Evolutionary conservation across 1,140 invertebrate genomes (phyloP).

Genomic region (Globodera rostochiensis): DNA sequence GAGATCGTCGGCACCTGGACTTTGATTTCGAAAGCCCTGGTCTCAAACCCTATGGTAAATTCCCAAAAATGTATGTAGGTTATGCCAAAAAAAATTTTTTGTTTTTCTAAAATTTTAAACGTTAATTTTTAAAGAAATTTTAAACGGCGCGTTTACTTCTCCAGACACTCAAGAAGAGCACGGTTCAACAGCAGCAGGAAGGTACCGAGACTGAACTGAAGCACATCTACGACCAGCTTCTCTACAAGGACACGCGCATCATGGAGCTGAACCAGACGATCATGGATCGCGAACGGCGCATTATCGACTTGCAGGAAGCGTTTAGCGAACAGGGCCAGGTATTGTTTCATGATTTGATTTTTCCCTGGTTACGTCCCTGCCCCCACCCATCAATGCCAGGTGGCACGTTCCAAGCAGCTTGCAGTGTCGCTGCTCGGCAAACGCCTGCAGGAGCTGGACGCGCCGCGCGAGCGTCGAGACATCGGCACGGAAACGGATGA

Average conservation of each 20-base stretch:
- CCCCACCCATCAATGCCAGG: too few species aligned
- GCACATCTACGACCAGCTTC: slow-evolving; percentile 36
- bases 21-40: too few species aligned
- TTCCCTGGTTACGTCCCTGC: too few species aligned
- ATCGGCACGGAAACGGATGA: slow-evolving; percentile 26
- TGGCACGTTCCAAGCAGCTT: slow-evolving; percentile 74
- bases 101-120: neutral
- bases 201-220: slow-evolving; percentile 14
- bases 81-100: neutral
- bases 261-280: slow-evolving; percentile 69
- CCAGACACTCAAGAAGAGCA: slow-evolving; percentile 7
- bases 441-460: slow-evolving; percentile 48
- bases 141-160: neutral
- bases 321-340: slow-evolving; percentile 79
- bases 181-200: neutral
- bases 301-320: slow-evolving; percentile 74
- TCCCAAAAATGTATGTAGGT: too few species aligned
- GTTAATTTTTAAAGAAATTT: slow-evolving; percentile 7
- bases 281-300: slow-evolving; percentile 67
- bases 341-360: too few species aligned
- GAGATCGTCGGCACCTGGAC: too few species aligned
- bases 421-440: slow-evolving; percentile 51
- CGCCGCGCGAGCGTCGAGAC: slow-evolving; percentile 45
- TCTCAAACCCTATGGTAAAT: too few species aligned
- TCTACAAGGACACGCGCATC: slow-evolving; percentile 68